Percentiles rank a stretch among this genome's conserved stretches.
phyloP scores from a whole-genome alignment of 2,113 vertebrate species.

The Caloenas nicobarica region DNA sequence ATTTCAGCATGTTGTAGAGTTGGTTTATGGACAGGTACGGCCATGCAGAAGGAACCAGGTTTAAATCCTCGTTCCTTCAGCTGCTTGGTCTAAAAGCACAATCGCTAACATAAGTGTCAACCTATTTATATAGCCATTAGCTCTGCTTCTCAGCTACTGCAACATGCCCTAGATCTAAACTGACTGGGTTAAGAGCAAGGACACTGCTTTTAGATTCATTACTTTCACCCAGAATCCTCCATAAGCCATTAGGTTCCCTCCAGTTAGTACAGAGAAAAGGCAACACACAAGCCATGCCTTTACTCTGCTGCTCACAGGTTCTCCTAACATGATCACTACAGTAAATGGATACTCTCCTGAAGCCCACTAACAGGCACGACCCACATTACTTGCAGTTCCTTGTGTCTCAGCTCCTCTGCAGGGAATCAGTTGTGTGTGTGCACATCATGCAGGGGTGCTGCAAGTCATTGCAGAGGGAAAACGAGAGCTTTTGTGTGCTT shows the following conservation, averaged over 20 bases:
- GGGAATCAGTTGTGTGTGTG: background rate
- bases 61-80: background rate
- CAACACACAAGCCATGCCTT: background rate
- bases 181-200: background rate
- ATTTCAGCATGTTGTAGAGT: background rate
- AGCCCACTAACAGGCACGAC: background rate
- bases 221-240: background rate
- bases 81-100: background rate
- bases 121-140: background rate
- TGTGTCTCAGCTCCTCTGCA: background rate
- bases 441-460: background rate
- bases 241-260: background rate
- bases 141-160: background rate
- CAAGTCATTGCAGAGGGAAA: background rate
- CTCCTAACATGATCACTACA: background rate
- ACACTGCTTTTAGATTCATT: background rate
- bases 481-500: background rate
- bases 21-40: background rate
- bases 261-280: background rate
- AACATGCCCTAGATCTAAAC: background rate
- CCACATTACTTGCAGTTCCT: background rate
- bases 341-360: background rate
- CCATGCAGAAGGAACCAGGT: background rate
- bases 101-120: background rate
- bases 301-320: background rate